phyloP scores from a whole-genome alignment of 1,140 invertebrate species.

The Bombus difficillimus region DNA sequence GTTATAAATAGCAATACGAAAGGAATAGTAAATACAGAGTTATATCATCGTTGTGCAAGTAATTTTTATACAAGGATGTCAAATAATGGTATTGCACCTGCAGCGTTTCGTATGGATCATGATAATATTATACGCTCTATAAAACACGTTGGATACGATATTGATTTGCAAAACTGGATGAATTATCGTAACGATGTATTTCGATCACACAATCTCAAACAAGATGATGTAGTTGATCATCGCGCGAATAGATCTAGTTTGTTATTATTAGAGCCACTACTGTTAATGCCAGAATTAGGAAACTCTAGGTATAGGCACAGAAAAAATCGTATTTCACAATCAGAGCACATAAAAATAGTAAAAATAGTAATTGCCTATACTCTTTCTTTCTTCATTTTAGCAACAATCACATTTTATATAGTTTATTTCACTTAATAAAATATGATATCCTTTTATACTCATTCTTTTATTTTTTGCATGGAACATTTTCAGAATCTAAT shows the following conservation, averaged over 20 bases:
- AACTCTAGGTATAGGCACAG: conserved; percentile 56
- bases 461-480: neutral
- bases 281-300: conserved; percentile 75
- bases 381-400: conserved; percentile 81
- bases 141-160: conserved; percentile 54
- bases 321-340: conserved; percentile 72
- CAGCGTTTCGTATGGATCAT: conserved; percentile 56
- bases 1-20: conserved; percentile 36
- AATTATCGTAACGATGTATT: conserved; percentile 61
- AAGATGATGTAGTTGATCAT: conserved; percentile 53
- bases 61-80: conserved; percentile 68
- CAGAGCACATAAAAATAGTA: conserved; percentile 81
- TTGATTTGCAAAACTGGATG: conserved; percentile 63
- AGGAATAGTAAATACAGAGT: conserved; percentile 44
- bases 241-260: conserved; percentile 75
- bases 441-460: neutral
- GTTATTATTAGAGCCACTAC: conserved; percentile 81
- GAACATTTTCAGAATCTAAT: neutral
- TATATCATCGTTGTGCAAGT: conserved; percentile 66
- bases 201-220: conserved; percentile 49
- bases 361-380: conserved; percentile 82
- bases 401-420: conserved; percentile 83
- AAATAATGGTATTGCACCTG: conserved; percentile 52
- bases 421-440: conserved; percentile 79
- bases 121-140: conserved; percentile 38